Conservation (phyloP, 2,888 invertebrate genomes). For the Tuta absoluta region DNA sequence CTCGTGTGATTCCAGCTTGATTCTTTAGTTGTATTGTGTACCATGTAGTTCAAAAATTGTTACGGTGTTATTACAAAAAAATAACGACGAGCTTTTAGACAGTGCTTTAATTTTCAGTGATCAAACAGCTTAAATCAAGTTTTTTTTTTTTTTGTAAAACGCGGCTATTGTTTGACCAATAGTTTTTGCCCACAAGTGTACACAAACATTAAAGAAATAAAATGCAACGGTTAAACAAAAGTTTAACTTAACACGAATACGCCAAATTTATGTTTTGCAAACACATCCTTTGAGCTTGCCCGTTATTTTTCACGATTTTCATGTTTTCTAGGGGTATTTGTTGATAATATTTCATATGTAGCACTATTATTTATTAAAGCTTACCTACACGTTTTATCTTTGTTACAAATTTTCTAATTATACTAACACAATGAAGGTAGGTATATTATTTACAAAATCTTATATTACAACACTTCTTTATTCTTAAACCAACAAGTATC, state of each 20-base stretch:
- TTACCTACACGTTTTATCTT: not conserved
- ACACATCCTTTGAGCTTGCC: slow-evolving; percentile 18
- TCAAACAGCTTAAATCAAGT: too few species aligned
- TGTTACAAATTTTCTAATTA: not conserved
- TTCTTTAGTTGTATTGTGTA: too few species aligned
- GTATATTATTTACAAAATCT: too few species aligned
- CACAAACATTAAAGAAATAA: slow-evolving; percentile 4
- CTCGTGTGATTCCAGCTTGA: too few species aligned
- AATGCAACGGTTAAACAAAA: slow-evolving; percentile 23
- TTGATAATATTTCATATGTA: slow-evolving; percentile 3
- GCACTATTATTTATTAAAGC: slow-evolving; percentile 3
- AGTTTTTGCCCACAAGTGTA: slow-evolving; percentile 12
- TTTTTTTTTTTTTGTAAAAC: too few species aligned
- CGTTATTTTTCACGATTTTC: slow-evolving; percentile 20
- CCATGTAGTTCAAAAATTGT: too few species aligned
- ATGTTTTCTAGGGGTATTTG: slow-evolving; percentile 12
- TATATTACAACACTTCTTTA: too few species aligned
- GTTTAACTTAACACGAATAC: slow-evolving; percentile 19
- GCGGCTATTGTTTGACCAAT: not conserved
- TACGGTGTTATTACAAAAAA: too few species aligned
- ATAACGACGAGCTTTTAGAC: too few species aligned
- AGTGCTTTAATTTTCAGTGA: too few species aligned
- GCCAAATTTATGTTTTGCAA: slow-evolving; percentile 20
- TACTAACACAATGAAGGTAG: not conserved
- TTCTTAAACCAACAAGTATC: too few species aligned